These are phyloP conservation scores for Sander lucioperca DNA, from an alignment of 2,113 vertebrate genomes.

Conservation along the genomic window DNA sequence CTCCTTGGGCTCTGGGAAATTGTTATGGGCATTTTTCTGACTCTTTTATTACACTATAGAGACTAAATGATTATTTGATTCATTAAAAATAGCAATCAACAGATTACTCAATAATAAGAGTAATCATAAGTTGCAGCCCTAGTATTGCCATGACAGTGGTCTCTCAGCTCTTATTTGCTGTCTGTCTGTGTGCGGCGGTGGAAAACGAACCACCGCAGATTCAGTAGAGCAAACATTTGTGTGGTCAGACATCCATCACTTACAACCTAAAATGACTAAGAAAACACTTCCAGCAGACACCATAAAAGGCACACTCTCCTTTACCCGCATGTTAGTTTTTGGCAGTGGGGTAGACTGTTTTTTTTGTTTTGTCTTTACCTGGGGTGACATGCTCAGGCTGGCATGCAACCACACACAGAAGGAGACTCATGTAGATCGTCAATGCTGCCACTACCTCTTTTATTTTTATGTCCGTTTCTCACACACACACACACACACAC, in stretches of 20 bases:
- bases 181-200: not conserved
- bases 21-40: not conserved
- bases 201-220: slow-evolving; percentile 19
- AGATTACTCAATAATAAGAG: slow-evolving; percentile 21
- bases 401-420: slow-evolving; percentile 38
- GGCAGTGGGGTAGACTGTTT: not conserved
- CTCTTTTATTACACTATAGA: not conserved
- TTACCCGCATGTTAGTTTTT: slow-evolving; percentile 19
- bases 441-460: not conserved
- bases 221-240: slow-evolving; percentile 55
- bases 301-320: slow-evolving; percentile 43
- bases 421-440: slow-evolving; percentile 1
- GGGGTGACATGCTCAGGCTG: slow-evolving; percentile 37
- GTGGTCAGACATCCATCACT: slow-evolving; percentile 52
- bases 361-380: too few species aligned
- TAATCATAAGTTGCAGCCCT: slow-evolving; percentile 31
- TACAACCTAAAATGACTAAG: slow-evolving; percentile 32
- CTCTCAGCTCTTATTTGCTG: slow-evolving; percentile 18
- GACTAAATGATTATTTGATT: not conserved
- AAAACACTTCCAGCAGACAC: slow-evolving; percentile 40
- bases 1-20: not conserved
- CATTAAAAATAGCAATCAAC: slow-evolving; percentile 8
- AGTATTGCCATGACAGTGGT: slow-evolving; percentile 25
- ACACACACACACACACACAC: not conserved
- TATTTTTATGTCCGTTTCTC: not conserved